Percentiles rank a stretch among this genome's conserved stretches.
These are phyloP conservation scores for Rotaria sp. DNA, from an alignment of 2,888 invertebrate species.

Conservation along the genomic window DNA sequence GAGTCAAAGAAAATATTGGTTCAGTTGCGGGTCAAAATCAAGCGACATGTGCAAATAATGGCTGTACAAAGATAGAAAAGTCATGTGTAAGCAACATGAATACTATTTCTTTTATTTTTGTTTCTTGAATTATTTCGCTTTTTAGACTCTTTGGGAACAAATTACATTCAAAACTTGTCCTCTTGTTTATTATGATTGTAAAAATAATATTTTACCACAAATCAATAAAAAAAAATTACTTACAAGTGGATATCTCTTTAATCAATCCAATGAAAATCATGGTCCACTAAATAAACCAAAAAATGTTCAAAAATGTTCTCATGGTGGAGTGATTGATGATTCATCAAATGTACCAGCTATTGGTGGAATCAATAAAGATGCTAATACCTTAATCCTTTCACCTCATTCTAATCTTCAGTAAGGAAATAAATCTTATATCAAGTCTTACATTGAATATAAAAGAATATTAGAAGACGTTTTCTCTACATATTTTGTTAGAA, in stretches of 20 bases:
- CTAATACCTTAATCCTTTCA: slow-evolving; percentile 41
- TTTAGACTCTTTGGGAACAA: background rate
- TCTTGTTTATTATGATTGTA: slow-evolving; percentile 30
- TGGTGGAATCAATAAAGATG: slow-evolving; percentile 47
- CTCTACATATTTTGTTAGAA: too few species aligned
- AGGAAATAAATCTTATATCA: background rate
- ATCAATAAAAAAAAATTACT: background rate
- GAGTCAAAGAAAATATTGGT: background rate
- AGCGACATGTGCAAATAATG: background rate
- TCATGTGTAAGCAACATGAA: background rate
- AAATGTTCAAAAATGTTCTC: slow-evolving; percentile 44
- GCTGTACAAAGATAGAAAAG: background rate
- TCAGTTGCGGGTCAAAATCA: background rate
- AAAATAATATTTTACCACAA: slow-evolving; percentile 29
- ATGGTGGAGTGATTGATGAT: slow-evolving; percentile 45
- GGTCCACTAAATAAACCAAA: too few species aligned
- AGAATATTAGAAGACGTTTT: too few species aligned
- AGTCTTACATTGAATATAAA: too few species aligned
- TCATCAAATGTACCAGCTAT: slow-evolving; percentile 43
- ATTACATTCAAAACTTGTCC: slow-evolving; percentile 17
- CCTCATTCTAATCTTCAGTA: slow-evolving; percentile 36
- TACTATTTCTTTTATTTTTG: too few species aligned
- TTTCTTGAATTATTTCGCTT: too few species aligned
- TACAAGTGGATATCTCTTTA: too few species aligned
- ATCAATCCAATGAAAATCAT: too few species aligned